Evolutionary conservation across 2,888 invertebrate species (phyloP).

Genomic region (Spicauda simplicius): DNA sequence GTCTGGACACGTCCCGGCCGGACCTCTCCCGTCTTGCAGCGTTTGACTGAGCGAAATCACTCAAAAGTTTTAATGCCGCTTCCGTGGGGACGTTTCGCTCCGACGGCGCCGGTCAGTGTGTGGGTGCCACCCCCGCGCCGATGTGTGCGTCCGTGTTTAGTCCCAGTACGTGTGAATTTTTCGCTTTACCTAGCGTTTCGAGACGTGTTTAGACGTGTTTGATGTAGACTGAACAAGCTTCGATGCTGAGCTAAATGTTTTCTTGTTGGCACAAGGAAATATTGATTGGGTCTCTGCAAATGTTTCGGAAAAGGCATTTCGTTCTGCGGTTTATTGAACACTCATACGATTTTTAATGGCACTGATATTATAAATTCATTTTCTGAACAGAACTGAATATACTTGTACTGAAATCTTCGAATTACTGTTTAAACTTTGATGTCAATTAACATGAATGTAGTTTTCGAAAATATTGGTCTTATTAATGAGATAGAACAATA

Average conservation of each 20-base stretch:
- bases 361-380: too few species aligned
- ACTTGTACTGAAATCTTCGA: too few species aligned
- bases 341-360: too few species aligned
- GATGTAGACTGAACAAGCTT: constrained; percentile 38
- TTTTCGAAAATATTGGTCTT: too few species aligned
- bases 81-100: constrained; percentile 67
- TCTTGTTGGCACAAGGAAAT: constrained; percentile 37
- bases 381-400: too few species aligned
- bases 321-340: too few species aligned
- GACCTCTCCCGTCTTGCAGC: constrained; percentile 75
- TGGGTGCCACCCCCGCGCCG: constrained; percentile 46
- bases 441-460: too few species aligned
- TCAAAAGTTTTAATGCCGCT: constrained; percentile 83
- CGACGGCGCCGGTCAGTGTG: constrained; percentile 48
- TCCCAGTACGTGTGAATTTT: constrained; percentile 35
- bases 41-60: constrained; percentile 83
- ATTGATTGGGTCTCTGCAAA: constrained; percentile 28
- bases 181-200: constrained; percentile 37
- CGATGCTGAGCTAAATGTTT: constrained; percentile 37
- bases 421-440: too few species aligned
- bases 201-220: constrained; percentile 39
- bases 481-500: too few species aligned
- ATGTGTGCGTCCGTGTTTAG: constrained; percentile 45
- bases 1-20: constrained; percentile 49
- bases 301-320: constrained; percentile 7